phyloP scores from a whole-genome alignment of 2,888 invertebrate genomes.

The Diloba caeruleocephala region DNA sequence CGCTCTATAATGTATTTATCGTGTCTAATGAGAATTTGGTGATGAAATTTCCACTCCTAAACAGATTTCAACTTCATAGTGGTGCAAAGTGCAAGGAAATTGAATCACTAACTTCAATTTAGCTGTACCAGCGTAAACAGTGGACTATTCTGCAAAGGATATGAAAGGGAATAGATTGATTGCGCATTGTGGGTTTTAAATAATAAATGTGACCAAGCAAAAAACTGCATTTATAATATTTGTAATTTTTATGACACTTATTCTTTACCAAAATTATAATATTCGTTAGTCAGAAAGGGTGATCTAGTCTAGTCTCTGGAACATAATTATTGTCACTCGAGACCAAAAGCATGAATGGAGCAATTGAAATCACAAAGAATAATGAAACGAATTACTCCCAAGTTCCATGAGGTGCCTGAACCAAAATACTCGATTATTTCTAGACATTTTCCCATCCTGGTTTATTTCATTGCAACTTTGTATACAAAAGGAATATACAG shows the following conservation, averaged over 20 bases:
- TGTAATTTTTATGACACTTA: too few relatives aligned
- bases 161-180: background rate
- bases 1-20: slow-evolving; percentile 1
- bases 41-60: slow-evolving; percentile 19
- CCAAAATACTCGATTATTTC: slow-evolving; percentile 25
- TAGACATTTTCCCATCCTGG: slow-evolving; percentile 32
- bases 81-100: slow-evolving; percentile 30
- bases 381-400: background rate
- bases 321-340: too few relatives aligned
- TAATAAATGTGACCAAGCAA: too few relatives aligned
- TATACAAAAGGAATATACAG: slow-evolving; percentile 44
- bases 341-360: too few relatives aligned
- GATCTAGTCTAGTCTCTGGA: too few relatives aligned
- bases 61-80: slow-evolving; percentile 38
- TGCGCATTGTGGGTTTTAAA: background rate
- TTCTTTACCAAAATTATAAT: too few relatives aligned
- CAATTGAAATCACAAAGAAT: too few relatives aligned
- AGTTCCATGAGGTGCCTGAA: slow-evolving; percentile 10
- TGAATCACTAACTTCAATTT: slow-evolving; percentile 38
- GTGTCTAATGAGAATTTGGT: slow-evolving; percentile 1
- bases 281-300: too few relatives aligned
- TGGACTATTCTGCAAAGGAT: slow-evolving; percentile 23
- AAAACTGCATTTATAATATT: too few relatives aligned
- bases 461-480: slow-evolving; percentile 43
- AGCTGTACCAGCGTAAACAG: slow-evolving; percentile 13